phyloP scores from a whole-genome alignment of 1,140 invertebrate genomes.

The Harlomillsia oculata region DNA sequence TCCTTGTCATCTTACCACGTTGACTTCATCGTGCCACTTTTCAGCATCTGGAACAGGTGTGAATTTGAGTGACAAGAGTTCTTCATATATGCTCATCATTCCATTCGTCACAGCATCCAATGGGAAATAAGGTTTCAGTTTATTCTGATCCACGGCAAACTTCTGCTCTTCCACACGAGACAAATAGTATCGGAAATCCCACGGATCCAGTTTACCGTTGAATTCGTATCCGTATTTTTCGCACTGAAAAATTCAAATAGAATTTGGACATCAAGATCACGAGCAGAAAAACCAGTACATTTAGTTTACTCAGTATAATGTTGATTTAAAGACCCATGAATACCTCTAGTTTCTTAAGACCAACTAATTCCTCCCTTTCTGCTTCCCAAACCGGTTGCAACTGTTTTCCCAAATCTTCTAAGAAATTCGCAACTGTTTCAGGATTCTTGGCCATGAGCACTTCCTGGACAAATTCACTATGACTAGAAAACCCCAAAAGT shows the following conservation, averaged over 20 bases:
- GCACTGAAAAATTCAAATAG: constrained; percentile 40
- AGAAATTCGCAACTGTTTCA: constrained; percentile 44
- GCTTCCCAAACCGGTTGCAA: constrained; percentile 43
- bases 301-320: not conserved
- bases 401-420: constrained; percentile 43
- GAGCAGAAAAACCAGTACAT: not conserved
- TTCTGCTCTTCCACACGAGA: constrained; percentile 44
- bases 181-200: constrained; percentile 47
- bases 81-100: constrained; percentile 47
- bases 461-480: constrained; percentile 45
- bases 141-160: constrained; percentile 47
- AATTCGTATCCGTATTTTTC: constrained; percentile 42
- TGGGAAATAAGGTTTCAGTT: constrained; percentile 48
- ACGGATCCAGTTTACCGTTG: constrained; percentile 45
- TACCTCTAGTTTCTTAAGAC: constrained; percentile 47
- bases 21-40: constrained; percentile 48
- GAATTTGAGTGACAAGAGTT: constrained; percentile 46
- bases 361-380: constrained; percentile 42
- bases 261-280: not conserved
- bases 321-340: not conserved
- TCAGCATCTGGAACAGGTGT: constrained; percentile 40
- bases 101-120: constrained; percentile 46
- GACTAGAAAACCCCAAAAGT: constrained; percentile 45
- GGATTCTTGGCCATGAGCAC: constrained; percentile 48
- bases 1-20: constrained; percentile 45